phyloP scores from a whole-genome alignment of 2,797 vertebrate genomes.

The Brachyrhaphis roseni region DNA sequence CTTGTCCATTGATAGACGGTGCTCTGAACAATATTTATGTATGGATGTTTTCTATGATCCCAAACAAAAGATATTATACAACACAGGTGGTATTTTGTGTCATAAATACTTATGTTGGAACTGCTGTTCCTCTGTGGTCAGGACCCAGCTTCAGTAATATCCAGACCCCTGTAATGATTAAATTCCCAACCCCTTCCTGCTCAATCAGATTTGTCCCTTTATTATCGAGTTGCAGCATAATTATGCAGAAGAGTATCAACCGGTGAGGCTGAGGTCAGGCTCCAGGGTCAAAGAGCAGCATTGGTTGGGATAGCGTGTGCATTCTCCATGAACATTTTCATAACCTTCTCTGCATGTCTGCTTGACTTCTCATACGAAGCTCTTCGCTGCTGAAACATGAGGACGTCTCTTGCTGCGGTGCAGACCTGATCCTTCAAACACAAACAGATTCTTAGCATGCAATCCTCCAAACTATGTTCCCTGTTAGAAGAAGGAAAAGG shows the following conservation, averaged over 20 bases:
- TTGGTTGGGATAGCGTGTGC: neutral
- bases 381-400: constrained; percentile 24
- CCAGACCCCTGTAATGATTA: neutral
- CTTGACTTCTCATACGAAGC: constrained; percentile 13
- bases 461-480: constrained; percentile 10
- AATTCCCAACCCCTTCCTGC: neutral
- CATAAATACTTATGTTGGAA: neutral
- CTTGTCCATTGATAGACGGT: neutral
- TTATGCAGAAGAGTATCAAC: neutral
- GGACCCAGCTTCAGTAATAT: neutral
- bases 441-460: constrained; percentile 37
- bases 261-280: neutral
- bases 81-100: neutral
- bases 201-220: neutral
- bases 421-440: constrained; percentile 32
- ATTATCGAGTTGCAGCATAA: neutral
- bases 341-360: constrained; percentile 1
- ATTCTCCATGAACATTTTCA: constrained; percentile 8
- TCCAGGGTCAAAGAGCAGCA: constrained; percentile 18
- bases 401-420: constrained; percentile 11
- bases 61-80: neutral
- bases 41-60: neutral
- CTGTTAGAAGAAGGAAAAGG: neutral
- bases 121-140: neutral
- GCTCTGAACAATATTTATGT: no score